These are phyloP conservation scores for Amiota communis DNA, from an alignment of 2,888 invertebrate species.

Conservation along the genomic window DNA sequence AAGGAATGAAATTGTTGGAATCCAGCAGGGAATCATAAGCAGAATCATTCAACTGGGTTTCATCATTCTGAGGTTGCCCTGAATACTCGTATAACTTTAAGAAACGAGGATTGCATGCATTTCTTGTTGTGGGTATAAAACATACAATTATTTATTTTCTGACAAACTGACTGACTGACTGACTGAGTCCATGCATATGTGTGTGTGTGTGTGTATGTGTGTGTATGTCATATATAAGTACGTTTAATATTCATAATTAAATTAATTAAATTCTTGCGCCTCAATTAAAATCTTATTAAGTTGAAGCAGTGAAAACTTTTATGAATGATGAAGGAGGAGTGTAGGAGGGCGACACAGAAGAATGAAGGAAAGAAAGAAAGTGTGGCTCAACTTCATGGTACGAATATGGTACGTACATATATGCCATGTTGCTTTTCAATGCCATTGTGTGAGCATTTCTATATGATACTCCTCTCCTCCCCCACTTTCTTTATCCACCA, in stretches of 20 bases:
- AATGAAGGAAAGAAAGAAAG: background rate
- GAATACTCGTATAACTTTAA: background rate
- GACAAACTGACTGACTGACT: too few species aligned
- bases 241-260: conserved; percentile 54
- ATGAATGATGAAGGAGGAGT: background rate
- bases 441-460: background rate
- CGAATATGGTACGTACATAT: too few species aligned
- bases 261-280: conserved; percentile 69
- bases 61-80: too few species aligned
- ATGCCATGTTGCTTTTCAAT: conserved; percentile 20
- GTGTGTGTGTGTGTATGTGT: conserved; percentile 27
- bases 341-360: background rate
- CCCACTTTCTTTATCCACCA: background rate
- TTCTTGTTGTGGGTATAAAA: too few species aligned
- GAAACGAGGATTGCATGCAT: background rate
- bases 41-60: too few species aligned
- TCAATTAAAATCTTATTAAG: conserved; percentile 69
- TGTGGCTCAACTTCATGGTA: background rate
- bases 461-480: background rate
- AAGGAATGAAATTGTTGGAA: too few species aligned
- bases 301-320: conserved; percentile 38
- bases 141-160: too few species aligned
- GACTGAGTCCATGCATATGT: background rate
- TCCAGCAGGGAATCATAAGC: too few species aligned
- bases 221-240: conserved; percentile 34